Percentiles rank a stretch among this genome's conserved stretches.
Conservation (phyloP, 1,140 invertebrate species). For the Andrena cerasifolii region DNA sequence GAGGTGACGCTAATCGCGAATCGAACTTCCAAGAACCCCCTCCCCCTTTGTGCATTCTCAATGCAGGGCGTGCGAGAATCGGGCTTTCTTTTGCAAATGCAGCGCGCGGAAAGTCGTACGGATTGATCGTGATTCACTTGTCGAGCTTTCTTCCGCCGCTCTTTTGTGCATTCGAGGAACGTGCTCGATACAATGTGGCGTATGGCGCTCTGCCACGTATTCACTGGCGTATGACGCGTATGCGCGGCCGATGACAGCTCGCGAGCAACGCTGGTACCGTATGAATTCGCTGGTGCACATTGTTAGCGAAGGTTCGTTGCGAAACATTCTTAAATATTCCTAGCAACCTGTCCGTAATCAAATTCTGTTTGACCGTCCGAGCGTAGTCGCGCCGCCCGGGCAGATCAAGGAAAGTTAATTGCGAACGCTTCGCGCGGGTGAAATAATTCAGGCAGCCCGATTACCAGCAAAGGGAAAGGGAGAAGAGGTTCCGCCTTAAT, state of each 20-base stretch:
- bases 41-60: neutral
- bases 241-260: too few relatives aligned
- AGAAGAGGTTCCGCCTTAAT: slow-evolving; percentile 18
- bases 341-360: too few relatives aligned
- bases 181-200: neutral
- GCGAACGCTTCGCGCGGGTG: neutral
- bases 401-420: neutral
- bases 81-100: neutral
- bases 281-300: neutral
- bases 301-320: neutral
- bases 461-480: slow-evolving; percentile 3
- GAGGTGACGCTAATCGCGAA: neutral
- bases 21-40: neutral
- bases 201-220: too few relatives aligned
- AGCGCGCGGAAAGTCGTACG: neutral
- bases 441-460: slow-evolving; percentile 32
- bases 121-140: neutral
- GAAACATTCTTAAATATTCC: neutral
- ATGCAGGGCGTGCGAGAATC: neutral
- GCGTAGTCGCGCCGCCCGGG: neutral
- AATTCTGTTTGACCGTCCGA: neutral
- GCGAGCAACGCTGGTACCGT: too few relatives aligned
- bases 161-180: neutral
- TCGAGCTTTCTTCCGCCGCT: too few relatives aligned
- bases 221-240: too few relatives aligned